Conservation (phyloP, 2,113 vertebrate species). For the Heterotilapia buettikoferi region DNA sequence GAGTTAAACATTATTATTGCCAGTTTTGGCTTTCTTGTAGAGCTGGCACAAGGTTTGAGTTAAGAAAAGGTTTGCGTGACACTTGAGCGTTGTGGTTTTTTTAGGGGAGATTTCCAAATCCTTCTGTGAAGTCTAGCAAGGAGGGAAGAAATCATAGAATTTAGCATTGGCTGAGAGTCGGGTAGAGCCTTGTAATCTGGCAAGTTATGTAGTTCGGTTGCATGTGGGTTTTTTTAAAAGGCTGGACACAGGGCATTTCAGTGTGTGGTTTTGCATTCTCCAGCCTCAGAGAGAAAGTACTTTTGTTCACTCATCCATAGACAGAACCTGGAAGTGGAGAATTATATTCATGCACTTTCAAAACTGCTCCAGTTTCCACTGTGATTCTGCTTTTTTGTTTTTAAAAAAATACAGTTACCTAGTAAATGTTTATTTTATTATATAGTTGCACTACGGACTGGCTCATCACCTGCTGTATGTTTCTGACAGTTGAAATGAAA, state of each 20-base stretch:
- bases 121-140: slow-evolving; percentile 30
- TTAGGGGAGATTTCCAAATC: slow-evolving; percentile 30
- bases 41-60: slow-evolving; percentile 30
- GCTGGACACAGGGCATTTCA: slow-evolving; percentile 29
- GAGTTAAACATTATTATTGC: slow-evolving; percentile 19
- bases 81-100: slow-evolving; percentile 34
- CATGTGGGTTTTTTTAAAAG: background rate
- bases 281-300: slow-evolving; percentile 18
- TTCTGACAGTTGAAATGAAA: background rate
- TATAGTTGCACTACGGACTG: background rate
- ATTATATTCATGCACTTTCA: background rate
- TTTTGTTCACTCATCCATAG: slow-evolving; percentile 39
- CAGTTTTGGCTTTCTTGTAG: slow-evolving; percentile 33
- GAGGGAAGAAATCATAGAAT: slow-evolving; percentile 40
- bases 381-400: background rate
- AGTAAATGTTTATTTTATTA: background rate
- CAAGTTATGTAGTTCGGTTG: slow-evolving; percentile 38
- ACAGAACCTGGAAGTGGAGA: slow-evolving; percentile 12
- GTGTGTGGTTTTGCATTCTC: slow-evolving; percentile 27
- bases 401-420: background rate
- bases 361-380: background rate
- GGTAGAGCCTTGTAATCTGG: slow-evolving; percentile 35
- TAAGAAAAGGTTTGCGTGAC: slow-evolving; percentile 53
- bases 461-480: background rate
- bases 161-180: slow-evolving; percentile 2